A percentile compares a stretch with the other conserved stretches of the same genome.
These are phyloP conservation scores for Calyptomena viridis DNA, from an alignment of 2,113 vertebrate genomes.

Conservation along the genomic window DNA sequence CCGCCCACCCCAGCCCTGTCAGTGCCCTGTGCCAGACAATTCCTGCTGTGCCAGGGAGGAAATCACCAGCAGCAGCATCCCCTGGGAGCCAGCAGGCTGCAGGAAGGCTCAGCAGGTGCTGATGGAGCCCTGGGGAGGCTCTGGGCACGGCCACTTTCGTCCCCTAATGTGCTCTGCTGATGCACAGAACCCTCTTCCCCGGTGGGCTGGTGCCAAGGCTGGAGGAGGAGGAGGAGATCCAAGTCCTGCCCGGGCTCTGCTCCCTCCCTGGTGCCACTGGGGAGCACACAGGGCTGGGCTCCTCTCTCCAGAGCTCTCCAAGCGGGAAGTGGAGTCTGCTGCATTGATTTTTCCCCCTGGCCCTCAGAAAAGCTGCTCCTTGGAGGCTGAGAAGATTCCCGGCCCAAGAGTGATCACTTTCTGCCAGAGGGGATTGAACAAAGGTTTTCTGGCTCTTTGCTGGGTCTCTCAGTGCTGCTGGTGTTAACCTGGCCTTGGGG, in stretches of 20 bases:
- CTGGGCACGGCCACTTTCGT: background rate
- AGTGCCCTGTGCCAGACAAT: background rate
- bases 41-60: background rate
- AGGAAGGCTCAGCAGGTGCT: background rate
- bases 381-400: background rate
- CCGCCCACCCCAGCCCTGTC: accelerated
- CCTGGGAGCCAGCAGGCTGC: background rate
- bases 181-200: background rate
- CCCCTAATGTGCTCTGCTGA: background rate
- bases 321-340: background rate
- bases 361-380: background rate
- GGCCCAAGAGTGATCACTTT: background rate
- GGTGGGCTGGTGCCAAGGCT: background rate
- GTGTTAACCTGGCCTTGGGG: background rate
- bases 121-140: background rate
- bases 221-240: background rate
- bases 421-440: background rate
- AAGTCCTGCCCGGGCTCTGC: background rate
- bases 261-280: background rate
- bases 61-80: background rate
- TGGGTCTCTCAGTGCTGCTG: background rate
- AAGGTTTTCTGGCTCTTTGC: background rate
- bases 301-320: background rate
- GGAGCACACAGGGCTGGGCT: background rate
- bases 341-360: background rate